Evolutionary conservation across 2,113 vertebrate genomes (phyloP).

Genomic region (Craseonycteris thonglongyai): DNA sequence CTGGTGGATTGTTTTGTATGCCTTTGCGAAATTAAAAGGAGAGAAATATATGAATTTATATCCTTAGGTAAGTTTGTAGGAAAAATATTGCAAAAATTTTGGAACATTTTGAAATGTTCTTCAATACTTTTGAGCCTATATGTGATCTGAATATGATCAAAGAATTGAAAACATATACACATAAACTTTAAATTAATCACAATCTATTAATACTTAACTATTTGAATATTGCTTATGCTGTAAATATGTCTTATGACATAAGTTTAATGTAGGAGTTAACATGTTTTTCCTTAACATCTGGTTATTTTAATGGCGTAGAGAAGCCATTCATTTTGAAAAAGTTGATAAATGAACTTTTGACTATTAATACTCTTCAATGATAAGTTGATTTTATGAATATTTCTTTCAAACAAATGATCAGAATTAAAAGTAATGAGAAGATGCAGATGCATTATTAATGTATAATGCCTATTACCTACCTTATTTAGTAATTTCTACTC

Average conservation of each 20-base stretch:
- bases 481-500: neutral
- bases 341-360: neutral
- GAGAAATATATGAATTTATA: neutral
- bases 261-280: neutral
- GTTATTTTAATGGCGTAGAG: neutral
- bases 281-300: neutral
- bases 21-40: neutral
- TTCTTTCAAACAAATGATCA: neutral
- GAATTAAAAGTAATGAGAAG: neutral
- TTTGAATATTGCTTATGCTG: neutral
- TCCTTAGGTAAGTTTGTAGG: neutral
- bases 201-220: neutral
- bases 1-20: neutral
- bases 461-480: neutral
- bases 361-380: neutral
- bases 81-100: neutral
- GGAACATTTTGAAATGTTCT: neutral
- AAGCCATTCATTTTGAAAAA: neutral
- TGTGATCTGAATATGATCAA: neutral
- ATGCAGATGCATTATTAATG: neutral
- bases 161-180: neutral
- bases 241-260: neutral
- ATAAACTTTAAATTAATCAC: neutral
- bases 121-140: neutral
- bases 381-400: neutral